Evolutionary conservation across 2,888 invertebrate genomes (phyloP).

Genomic region (Lutraria lutraria): DNA sequence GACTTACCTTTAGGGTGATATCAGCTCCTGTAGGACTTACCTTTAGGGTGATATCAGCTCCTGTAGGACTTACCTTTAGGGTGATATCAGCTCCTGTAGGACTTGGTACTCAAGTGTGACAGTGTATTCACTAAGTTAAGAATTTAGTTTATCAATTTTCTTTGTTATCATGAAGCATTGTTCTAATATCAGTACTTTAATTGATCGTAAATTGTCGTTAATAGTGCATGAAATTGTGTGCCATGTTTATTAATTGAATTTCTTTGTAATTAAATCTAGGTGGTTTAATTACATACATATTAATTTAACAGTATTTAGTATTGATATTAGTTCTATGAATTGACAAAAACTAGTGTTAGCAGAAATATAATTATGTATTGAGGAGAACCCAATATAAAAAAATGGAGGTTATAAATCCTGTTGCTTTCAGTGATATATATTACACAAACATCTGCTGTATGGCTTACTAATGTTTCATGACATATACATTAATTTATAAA

Average conservation of each 20-base stretch:
- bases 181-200: background rate
- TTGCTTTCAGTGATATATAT: too few species aligned
- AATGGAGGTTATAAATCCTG: too few species aligned
- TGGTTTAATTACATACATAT: background rate
- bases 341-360: too few species aligned
- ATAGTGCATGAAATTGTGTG: background rate
- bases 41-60: background rate
- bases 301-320: background rate
- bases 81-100: too few species aligned
- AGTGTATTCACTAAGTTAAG: background rate
- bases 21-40: background rate
- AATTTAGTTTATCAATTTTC: background rate
- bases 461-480: too few species aligned
- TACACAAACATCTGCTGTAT: too few species aligned
- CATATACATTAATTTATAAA: too few species aligned
- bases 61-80: too few species aligned
- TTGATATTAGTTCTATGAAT: too few species aligned
- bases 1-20: background rate
- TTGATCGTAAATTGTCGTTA: background rate
- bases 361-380: too few species aligned
- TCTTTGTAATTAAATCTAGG: background rate
- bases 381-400: too few species aligned
- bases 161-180: background rate
- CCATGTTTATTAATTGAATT: background rate
- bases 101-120: background rate